phyloP scores from a whole-genome alignment of 2,888 invertebrate species.

The Eupithecia subumbrata region DNA sequence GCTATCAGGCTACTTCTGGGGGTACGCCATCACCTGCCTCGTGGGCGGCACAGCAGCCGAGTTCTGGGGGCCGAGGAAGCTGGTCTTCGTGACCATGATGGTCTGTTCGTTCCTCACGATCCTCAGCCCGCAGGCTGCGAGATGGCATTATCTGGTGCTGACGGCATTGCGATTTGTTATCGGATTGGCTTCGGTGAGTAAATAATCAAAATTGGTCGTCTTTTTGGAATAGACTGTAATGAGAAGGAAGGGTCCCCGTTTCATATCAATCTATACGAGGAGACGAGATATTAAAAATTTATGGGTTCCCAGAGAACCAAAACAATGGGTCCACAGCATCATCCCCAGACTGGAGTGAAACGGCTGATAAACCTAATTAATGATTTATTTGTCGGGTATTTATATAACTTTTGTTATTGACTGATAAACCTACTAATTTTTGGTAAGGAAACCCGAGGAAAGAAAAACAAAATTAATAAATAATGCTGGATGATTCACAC shows the following conservation, averaged over 20 bases:
- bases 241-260: background rate
- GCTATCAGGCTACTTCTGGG: conserved; percentile 83
- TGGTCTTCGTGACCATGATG: conserved; percentile 84
- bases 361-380: too few species aligned
- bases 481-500: too few species aligned
- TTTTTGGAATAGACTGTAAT: background rate
- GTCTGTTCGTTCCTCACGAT: conserved; percentile 83
- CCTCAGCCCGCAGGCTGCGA: conserved; percentile 85
- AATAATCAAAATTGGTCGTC: background rate
- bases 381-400: too few species aligned
- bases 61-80: conserved; percentile 84
- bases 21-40: conserved; percentile 86
- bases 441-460: too few species aligned
- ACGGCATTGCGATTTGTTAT: conserved; percentile 84
- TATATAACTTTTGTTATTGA: too few species aligned
- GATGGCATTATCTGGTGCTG: conserved; percentile 82
- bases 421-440: too few species aligned
- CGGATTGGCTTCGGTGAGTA: conserved; percentile 85
- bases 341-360: too few species aligned
- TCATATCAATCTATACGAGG: background rate
- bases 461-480: too few species aligned
- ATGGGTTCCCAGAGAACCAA: background rate
- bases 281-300: background rate
- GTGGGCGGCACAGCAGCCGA: conserved; percentile 87
- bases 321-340: too few species aligned